A percentile compares a stretch with the other conserved stretches of the same genome.
Evolutionary conservation across 2,797 vertebrate genomes (phyloP).

Genomic region (Hippoglossus hippoglossus): DNA sequence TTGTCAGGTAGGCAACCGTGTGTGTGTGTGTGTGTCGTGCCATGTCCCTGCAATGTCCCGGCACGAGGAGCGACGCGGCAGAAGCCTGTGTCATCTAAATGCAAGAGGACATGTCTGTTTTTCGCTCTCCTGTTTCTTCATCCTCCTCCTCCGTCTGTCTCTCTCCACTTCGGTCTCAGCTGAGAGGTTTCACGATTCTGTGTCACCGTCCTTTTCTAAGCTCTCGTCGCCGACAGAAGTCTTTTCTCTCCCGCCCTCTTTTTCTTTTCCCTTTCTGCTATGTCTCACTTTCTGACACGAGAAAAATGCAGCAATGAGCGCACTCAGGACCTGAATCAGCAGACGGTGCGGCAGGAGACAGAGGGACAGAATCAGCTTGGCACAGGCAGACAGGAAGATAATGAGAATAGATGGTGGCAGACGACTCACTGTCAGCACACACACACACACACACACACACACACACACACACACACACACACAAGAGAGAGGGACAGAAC

Average conservation of each 20-base stretch:
- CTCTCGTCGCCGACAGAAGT: conserved; percentile 35
- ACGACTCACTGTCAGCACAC: conserved; percentile 51
- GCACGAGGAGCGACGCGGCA: conserved; percentile 36
- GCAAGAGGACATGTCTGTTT: conserved; percentile 36
- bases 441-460: conserved; percentile 28
- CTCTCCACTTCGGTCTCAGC: conserved; percentile 23
- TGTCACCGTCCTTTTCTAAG: conserved; percentile 22
- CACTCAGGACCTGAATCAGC: conserved; percentile 59
- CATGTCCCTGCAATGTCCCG: conserved; percentile 55
- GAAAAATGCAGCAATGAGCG: conserved; percentile 62
- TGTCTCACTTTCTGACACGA: conserved; percentile 63
- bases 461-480: conserved; percentile 30
- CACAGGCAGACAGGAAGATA: conserved; percentile 62
- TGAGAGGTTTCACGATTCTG: conserved; percentile 37
- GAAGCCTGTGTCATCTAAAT: conserved; percentile 60
- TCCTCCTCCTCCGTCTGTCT: conserved; percentile 11
- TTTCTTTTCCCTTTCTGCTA: conserved; percentile 31
- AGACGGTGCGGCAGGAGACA: conserved; percentile 50
- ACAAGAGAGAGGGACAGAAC: conserved; percentile 10
- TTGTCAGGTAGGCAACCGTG: conserved; percentile 52
- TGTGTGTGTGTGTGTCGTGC: conserved; percentile 17
- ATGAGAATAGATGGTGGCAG: conserved; percentile 73
- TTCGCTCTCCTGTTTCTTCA: not conserved
- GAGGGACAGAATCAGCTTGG: conserved; percentile 51
- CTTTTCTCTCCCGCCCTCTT: conserved; percentile 12